Conservation (phyloP, 2,113 vertebrate genomes). For the Monopterus albus region DNA sequence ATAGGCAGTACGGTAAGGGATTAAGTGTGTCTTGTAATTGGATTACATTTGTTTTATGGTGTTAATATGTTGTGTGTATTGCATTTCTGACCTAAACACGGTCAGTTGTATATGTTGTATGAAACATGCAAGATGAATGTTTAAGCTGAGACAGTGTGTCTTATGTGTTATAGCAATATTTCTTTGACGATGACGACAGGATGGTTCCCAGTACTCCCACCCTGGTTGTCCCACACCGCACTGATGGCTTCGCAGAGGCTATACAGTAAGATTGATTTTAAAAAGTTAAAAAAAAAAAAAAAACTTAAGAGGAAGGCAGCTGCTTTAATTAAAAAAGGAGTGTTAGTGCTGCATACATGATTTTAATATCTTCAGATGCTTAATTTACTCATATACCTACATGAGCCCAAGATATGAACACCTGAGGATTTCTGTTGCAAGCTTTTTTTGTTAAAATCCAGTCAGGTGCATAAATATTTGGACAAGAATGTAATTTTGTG, state of each 20-base stretch:
- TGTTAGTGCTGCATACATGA: no score
- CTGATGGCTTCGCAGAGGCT: conserved; percentile 97
- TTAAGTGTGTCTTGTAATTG: accelerated
- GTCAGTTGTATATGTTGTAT: not conserved
- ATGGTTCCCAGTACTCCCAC: conserved; percentile 99
- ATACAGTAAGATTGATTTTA: conserved; percentile 96
- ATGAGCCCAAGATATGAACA: no score
- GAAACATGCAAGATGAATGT: not conserved
- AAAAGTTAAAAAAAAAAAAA: no score
- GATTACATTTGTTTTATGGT: not conserved
- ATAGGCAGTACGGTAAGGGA: conserved; percentile 91
- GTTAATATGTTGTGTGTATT: not conserved
- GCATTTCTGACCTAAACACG: not conserved
- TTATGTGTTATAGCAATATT: conserved; percentile 87
- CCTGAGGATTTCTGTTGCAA: no score
- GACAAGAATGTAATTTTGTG: no score
- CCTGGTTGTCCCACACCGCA: conserved; percentile 95
- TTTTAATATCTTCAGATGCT: no score
- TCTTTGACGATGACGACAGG: conserved; percentile 98
- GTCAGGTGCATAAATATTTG: no score
- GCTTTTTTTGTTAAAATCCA: no score
- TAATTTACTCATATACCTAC: no score
- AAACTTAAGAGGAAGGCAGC: no score
- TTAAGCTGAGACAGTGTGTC: not conserved
- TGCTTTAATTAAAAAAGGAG: no score